phyloP scores from a whole-genome alignment of 2,888 invertebrate species.

The Smittia aterrima region DNA sequence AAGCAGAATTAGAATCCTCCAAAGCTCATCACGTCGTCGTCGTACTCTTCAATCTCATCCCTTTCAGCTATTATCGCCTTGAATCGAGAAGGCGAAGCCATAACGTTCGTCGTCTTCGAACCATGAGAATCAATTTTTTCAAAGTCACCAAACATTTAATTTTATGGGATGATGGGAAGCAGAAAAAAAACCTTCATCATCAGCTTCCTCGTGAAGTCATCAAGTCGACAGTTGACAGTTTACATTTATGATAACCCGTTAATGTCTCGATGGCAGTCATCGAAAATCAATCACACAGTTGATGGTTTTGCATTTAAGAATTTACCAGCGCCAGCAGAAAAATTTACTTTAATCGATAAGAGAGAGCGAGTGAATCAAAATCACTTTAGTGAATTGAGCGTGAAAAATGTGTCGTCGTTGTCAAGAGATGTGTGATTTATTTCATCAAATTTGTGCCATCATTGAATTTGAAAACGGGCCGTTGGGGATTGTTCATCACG shows the following conservation, averaged over 20 bases:
- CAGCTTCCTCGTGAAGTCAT: background rate
- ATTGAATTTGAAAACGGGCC: background rate
- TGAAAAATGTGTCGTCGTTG: too few species aligned
- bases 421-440: background rate
- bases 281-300: conserved; percentile 6
- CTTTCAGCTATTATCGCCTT: background rate
- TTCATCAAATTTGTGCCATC: background rate
- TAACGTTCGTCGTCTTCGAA: background rate
- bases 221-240: conserved; percentile 24
- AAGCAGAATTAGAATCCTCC: background rate
- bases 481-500: too few species aligned
- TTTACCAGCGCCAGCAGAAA: background rate
- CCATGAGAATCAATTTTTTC: conserved; percentile 20
- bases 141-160: conserved; percentile 25
- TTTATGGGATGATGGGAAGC: conserved; percentile 16
- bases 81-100: background rate
- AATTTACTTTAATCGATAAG: background rate
- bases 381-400: too few species aligned
- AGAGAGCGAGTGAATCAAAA: too few species aligned
- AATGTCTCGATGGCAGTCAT: too few species aligned
- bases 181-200: conserved; percentile 2
- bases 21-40: too few species aligned
- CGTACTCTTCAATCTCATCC: too few species aligned
- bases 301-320: background rate
- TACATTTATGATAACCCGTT: conserved; percentile 26